These are phyloP conservation scores for Rhinatrema bivittatum DNA, from an alignment of 2,797 vertebrate species.

Conservation along the genomic window DNA sequence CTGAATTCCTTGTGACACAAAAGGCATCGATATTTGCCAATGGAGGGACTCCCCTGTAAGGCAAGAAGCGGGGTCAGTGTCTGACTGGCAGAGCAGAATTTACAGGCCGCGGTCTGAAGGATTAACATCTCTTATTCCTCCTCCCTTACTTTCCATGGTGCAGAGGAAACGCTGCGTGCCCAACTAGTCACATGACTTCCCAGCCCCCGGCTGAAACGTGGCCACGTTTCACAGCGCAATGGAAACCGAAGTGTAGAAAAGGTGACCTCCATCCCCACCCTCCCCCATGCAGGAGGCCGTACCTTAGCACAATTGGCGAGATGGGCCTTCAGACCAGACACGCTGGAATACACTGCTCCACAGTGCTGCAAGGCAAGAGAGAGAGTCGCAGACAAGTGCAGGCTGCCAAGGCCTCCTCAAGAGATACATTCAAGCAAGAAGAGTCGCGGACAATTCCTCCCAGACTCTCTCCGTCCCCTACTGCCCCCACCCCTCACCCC, in stretches of 20 bases:
- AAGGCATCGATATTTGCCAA: constrained; percentile 88
- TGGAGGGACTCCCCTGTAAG: constrained; percentile 77
- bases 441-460: background rate
- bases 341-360: constrained; percentile 94
- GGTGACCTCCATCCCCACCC: too few species aligned
- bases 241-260: too few species aligned
- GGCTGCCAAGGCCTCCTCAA: too few species aligned
- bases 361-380: constrained; percentile 67
- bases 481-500: too few species aligned
- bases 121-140: rapidly evolving
- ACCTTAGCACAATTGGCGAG: constrained; percentile 96
- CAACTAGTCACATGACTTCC: too few species aligned
- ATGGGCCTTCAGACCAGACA: constrained; percentile 93
- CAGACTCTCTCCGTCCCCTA: background rate
- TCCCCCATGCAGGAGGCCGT: too few species aligned
- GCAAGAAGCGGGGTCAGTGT: constrained; percentile 1
- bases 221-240: background rate
- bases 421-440: too few species aligned
- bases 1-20: constrained; percentile 96
- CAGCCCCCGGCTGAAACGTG: background rate
- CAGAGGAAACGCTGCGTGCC: too few species aligned
- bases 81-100: background rate
- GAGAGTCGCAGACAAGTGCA: constrained; percentile 3
- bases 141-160: too few species aligned
- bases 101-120: rapidly evolving